phyloP scores from a whole-genome alignment of 1,140 invertebrate genomes.

The Magallana angulata region DNA sequence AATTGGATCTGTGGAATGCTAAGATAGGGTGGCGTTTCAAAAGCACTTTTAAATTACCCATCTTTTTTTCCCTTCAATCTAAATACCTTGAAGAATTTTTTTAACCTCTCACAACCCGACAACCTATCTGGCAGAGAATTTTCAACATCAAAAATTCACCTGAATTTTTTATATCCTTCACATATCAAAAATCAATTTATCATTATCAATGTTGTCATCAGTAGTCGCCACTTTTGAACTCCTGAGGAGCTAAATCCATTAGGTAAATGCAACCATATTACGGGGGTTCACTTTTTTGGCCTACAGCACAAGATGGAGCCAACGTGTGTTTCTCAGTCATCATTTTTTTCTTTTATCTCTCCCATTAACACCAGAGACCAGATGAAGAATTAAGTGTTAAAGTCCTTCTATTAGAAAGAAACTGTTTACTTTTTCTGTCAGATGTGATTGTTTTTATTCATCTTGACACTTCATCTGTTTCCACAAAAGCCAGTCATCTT shows the following conservation, averaged over 20 bases:
- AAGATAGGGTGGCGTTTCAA: too few species aligned
- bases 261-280: not conserved
- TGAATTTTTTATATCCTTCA: not conserved
- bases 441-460: not conserved
- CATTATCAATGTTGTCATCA: not conserved
- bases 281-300: not conserved
- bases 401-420: not conserved
- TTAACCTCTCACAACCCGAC: too few species aligned
- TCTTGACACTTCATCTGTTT: constrained; percentile 6
- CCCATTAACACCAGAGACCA: not conserved
- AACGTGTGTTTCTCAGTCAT: not conserved
- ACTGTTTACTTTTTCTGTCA: constrained; percentile 8
- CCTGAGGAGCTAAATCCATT: not conserved
- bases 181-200: constrained; percentile 1
- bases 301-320: not conserved
- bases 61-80: too few species aligned
- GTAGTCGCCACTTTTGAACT: not conserved
- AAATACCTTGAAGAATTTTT: too few species aligned
- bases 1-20: too few species aligned
- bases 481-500: not conserved
- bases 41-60: too few species aligned
- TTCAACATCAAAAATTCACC: too few species aligned
- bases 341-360: not conserved
- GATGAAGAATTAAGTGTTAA: not conserved
- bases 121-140: too few species aligned